Evolutionary conservation across 2,113 vertebrate species (phyloP).

Genomic region (Sebastes schlegelii): DNA sequence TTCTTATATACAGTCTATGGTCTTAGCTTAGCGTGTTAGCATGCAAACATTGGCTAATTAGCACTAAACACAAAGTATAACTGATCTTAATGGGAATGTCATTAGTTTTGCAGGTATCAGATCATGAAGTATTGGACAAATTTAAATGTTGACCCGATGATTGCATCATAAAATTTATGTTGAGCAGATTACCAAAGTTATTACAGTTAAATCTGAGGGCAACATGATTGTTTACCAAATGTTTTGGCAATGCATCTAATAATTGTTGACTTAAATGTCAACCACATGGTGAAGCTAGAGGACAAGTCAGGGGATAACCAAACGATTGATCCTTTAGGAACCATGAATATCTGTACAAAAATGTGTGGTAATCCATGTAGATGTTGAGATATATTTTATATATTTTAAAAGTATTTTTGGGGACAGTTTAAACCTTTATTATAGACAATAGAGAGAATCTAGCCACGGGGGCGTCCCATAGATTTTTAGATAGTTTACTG

Average conservation of each 20-base stretch:
- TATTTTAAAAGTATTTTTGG: not conserved
- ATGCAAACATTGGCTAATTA: not conserved
- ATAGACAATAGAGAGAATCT: not conserved
- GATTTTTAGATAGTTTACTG: not conserved
- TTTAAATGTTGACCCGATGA: too few relatives aligned
- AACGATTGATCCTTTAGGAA: too few relatives aligned
- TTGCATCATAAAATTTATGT: not conserved
- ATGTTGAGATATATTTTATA: conserved; percentile 3
- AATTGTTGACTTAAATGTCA: too few relatives aligned
- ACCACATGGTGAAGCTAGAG: too few relatives aligned
- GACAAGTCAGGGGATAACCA: too few relatives aligned
- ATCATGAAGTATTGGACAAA: not conserved
- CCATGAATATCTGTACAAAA: too few relatives aligned
- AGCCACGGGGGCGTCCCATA: not conserved
- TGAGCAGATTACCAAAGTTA: not conserved
- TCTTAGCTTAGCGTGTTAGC: not conserved
- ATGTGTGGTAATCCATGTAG: not conserved
- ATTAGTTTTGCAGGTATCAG: not conserved
- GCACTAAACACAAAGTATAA: not conserved
- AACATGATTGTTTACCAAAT: not conserved
- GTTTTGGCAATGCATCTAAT: too few relatives aligned
- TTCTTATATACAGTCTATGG: too few relatives aligned
- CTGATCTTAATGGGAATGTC: not conserved
- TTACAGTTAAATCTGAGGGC: not conserved
- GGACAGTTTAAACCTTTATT: not conserved